Conservation (phyloP, 2,888 invertebrate species). For the Schizotus pectinicornis region DNA sequence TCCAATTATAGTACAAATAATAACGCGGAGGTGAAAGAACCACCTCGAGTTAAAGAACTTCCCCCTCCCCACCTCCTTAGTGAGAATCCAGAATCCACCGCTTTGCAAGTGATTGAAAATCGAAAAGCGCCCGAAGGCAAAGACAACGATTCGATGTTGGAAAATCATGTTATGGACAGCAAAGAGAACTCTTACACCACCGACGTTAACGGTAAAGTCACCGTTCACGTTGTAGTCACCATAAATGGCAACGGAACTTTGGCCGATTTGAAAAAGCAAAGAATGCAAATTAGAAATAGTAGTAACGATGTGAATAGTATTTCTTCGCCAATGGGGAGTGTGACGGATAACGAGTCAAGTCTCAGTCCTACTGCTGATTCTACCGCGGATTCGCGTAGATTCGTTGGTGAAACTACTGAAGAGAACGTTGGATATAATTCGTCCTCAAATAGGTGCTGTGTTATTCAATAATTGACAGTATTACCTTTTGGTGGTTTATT, state of each 20-base stretch:
- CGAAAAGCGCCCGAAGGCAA: constrained; percentile 81
- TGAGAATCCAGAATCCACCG: constrained; percentile 21
- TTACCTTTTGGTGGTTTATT: constrained; percentile 1
- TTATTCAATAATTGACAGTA: constrained; percentile 66
- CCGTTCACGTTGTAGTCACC: constrained; percentile 71
- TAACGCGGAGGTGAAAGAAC: constrained; percentile 18
- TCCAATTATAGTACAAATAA: constrained; percentile 28
- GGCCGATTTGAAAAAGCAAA: constrained; percentile 91
- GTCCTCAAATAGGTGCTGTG: constrained; percentile 72
- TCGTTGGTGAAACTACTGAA: constrained; percentile 74
- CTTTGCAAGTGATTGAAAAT: constrained; percentile 40
- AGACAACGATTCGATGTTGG: constrained; percentile 74
- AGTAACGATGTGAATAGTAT: constrained; percentile 59
- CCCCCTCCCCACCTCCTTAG: too few species aligned
- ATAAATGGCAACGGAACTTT: constrained; percentile 81
- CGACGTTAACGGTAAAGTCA: constrained; percentile 79
- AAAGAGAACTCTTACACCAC: constrained; percentile 67
- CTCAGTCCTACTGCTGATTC: constrained; percentile 59
- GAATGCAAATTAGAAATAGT: constrained; percentile 80
- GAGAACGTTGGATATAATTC: constrained; percentile 78
- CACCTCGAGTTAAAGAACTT: background rate
- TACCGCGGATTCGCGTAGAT: constrained; percentile 65
- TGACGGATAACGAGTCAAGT: constrained; percentile 60
- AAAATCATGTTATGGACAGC: constrained; percentile 67
- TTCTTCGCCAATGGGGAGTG: constrained; percentile 55